Evolutionary conservation across 2,888 invertebrate species (phyloP).

Genomic region (Petrolisthes cinctipes): DNA sequence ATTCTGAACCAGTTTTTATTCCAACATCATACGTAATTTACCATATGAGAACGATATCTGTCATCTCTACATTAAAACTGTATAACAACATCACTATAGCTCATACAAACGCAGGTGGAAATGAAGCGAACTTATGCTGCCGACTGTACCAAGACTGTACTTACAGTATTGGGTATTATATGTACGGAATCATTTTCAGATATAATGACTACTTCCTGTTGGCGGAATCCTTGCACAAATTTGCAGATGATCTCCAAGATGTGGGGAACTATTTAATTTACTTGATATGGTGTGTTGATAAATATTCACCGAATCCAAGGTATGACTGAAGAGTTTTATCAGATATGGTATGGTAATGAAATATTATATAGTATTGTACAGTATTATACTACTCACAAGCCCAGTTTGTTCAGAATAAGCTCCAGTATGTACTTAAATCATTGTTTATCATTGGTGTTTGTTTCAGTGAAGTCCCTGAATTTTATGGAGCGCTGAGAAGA

Average conservation of each 20-base stretch:
- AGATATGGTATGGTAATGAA: not conserved
- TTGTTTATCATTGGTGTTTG: not conserved
- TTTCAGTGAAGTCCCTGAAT: constrained; percentile 62
- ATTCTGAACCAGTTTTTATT: too few species aligned
- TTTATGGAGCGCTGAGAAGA: constrained; percentile 57
- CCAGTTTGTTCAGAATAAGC: not conserved
- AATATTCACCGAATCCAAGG: constrained; percentile 54
- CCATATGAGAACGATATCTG: too few species aligned
- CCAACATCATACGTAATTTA: too few species aligned
- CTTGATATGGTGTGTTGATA: constrained; percentile 50
- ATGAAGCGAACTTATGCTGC: too few species aligned
- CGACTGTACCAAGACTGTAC: too few species aligned
- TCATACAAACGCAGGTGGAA: too few species aligned
- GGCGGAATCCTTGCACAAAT: constrained; percentile 45
- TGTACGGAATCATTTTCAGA: constrained; percentile 19
- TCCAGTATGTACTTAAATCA: not conserved
- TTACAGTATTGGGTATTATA: not conserved
- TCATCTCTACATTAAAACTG: too few species aligned
- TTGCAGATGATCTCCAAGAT: constrained; percentile 44
- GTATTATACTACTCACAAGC: not conserved
- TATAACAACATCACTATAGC: too few species aligned
- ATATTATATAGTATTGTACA: not conserved
- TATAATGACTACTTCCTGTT: constrained; percentile 53
- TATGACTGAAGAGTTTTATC: constrained; percentile 17
- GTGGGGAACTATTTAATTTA: constrained; percentile 42